Conservation (phyloP, 1,140 invertebrate genomes). For the Drosophila tristis region DNA sequence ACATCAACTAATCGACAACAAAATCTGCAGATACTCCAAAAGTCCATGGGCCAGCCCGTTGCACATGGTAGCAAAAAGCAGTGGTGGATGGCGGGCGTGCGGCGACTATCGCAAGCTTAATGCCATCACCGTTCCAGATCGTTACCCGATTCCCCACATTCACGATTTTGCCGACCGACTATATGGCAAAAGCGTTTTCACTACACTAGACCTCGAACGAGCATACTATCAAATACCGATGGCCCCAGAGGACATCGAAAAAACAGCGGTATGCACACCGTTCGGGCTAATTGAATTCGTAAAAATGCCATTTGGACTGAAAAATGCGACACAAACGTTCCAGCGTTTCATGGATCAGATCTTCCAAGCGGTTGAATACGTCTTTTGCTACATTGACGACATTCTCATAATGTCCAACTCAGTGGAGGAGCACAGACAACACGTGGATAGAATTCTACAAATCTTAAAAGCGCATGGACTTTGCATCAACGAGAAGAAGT, state of each 20-base stretch:
- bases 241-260: conserved; percentile 1
- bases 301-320: no score
- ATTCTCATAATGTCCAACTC: background rate
- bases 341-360: background rate
- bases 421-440: background rate
- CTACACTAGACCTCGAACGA: conserved; percentile 13
- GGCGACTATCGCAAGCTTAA: conserved; percentile 33
- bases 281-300: background rate
- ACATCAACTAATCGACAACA: background rate
- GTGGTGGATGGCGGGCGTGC: conserved; percentile 18
- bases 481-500: background rate
- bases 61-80: conserved; percentile 1
- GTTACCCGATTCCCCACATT: conserved; percentile 6
- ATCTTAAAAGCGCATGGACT: background rate
- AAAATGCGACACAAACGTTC: background rate
- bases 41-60: conserved; percentile 4
- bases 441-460: background rate
- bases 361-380: no score
- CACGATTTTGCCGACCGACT: conserved; percentile 15
- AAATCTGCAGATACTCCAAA: background rate
- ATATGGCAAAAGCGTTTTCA: conserved; percentile 15
- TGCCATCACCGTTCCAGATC: conserved; percentile 14
- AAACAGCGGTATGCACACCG: conserved; percentile 2
- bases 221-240: conserved; percentile 18
- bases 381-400: background rate